Evolutionary conservation across 2,797 vertebrate genomes (phyloP).

Genomic region (Emydoidea blandingii): DNA sequence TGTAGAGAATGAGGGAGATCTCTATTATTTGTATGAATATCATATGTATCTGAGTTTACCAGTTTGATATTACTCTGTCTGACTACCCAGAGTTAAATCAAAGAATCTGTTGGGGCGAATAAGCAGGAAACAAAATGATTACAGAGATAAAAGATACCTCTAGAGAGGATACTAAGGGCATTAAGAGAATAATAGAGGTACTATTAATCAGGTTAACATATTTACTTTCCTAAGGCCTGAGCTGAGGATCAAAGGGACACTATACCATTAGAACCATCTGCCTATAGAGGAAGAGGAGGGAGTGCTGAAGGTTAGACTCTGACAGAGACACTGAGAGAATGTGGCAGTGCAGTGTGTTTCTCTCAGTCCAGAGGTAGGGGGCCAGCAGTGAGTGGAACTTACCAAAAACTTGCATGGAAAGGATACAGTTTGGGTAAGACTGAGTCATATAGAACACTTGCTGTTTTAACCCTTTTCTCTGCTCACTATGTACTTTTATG

Average conservation of each 20-base stretch:
- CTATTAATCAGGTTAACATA: neutral
- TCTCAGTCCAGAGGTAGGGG: neutral
- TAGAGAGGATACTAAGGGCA: neutral
- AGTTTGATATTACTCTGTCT: neutral
- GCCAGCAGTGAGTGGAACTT: neutral
- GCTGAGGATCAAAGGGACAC: too few species aligned
- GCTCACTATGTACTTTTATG: too few species aligned
- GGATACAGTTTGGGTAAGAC: too few species aligned
- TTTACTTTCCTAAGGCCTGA: too few species aligned
- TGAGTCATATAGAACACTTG: too few species aligned
- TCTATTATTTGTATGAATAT: neutral
- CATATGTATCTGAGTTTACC: neutral
- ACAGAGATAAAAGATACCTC: neutral
- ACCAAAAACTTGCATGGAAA: too few species aligned
- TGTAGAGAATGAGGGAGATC: neutral
- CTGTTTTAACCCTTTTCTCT: too few species aligned
- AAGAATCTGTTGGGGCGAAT: neutral
- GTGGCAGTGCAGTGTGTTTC: neutral
- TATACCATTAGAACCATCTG: too few species aligned
- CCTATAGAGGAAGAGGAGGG: too few species aligned
- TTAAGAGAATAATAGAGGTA: neutral
- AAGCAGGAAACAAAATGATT: neutral
- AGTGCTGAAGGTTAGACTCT: too few species aligned
- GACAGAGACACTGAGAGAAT: too few species aligned
- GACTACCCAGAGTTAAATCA: neutral